phyloP scores from a whole-genome alignment of 2,797 vertebrate genomes.

The Sebastes paucispinis region DNA sequence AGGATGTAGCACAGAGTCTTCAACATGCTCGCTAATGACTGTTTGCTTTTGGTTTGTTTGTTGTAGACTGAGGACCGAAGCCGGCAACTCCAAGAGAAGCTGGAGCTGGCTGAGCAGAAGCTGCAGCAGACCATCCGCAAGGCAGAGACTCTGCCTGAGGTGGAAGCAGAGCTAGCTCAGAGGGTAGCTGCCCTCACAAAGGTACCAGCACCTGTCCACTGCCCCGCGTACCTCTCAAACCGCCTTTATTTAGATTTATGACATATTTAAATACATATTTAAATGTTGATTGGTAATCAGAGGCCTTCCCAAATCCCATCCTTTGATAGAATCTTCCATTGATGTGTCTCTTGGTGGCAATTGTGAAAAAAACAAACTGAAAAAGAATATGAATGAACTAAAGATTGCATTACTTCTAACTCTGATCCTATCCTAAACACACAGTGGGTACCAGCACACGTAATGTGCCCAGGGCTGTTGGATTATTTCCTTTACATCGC shows the following conservation, averaged over 20 bases:
- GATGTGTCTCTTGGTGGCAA: neutral
- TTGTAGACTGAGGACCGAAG: constrained; percentile 92
- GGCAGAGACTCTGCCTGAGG: constrained; percentile 94
- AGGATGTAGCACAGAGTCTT: neutral
- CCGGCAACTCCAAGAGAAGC: constrained; percentile 92
- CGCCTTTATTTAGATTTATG: neutral
- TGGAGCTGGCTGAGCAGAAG: constrained; percentile 96
- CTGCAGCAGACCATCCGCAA: constrained; percentile 95
- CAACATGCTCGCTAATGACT: neutral
- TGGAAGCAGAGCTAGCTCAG: constrained; percentile 95
- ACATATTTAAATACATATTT: neutral
- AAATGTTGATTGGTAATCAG: neutral
- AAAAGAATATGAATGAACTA: neutral
- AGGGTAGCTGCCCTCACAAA: constrained; percentile 94
- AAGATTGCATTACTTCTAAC: neutral
- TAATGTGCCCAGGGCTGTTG: neutral
- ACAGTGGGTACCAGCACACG: neutral
- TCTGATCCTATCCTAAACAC: neutral
- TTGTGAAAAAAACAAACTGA: neutral
- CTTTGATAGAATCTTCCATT: neutral
- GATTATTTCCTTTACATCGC: constrained; percentile 15
- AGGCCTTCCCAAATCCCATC: neutral
- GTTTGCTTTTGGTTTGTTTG: constrained; percentile 16
- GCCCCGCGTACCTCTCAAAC: neutral
- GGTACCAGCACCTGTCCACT: constrained; percentile 69